Evolutionary conservation across 2,888 invertebrate genomes (phyloP).

Genomic region (Ochropleura leucogaster): DNA sequence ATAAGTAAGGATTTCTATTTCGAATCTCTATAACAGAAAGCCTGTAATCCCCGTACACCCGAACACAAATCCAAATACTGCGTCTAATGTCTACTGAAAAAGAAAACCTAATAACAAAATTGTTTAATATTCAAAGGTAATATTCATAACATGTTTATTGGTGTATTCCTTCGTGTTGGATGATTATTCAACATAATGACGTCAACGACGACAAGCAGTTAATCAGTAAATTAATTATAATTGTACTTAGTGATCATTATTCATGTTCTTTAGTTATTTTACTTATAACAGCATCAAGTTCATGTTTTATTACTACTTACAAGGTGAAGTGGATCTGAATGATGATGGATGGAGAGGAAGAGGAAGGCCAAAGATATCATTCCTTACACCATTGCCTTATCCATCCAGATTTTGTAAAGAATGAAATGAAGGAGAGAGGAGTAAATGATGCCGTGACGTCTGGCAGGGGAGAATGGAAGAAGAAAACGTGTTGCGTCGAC

Average conservation of each 20-base stretch:
- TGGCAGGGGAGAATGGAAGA: too few relatives aligned
- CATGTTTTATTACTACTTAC: too few relatives aligned
- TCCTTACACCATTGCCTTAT: too few relatives aligned
- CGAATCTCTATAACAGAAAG: background rate
- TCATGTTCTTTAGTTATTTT: background rate
- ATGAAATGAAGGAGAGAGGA: too few relatives aligned
- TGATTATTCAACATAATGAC: background rate
- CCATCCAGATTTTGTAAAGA: too few relatives aligned
- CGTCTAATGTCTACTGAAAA: background rate
- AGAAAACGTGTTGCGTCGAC: too few relatives aligned
- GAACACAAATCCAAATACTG: background rate
- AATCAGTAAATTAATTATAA: background rate
- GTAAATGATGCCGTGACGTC: too few relatives aligned
- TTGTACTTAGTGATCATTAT: background rate
- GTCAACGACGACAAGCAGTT: background rate
- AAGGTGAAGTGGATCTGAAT: too few relatives aligned
- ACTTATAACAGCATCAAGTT: background rate
- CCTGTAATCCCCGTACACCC: background rate
- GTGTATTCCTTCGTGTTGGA: background rate
- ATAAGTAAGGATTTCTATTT: too few relatives aligned
- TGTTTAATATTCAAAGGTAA: background rate
- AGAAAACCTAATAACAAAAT: background rate
- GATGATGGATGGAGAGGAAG: too few relatives aligned
- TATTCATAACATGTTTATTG: slow-evolving; percentile 15
- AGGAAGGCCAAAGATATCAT: too few relatives aligned